Percentiles rank a stretch among this genome's conserved stretches.
phyloP scores from a whole-genome alignment of 1,140 invertebrate genomes.

The Drosophila tristis region DNA sequence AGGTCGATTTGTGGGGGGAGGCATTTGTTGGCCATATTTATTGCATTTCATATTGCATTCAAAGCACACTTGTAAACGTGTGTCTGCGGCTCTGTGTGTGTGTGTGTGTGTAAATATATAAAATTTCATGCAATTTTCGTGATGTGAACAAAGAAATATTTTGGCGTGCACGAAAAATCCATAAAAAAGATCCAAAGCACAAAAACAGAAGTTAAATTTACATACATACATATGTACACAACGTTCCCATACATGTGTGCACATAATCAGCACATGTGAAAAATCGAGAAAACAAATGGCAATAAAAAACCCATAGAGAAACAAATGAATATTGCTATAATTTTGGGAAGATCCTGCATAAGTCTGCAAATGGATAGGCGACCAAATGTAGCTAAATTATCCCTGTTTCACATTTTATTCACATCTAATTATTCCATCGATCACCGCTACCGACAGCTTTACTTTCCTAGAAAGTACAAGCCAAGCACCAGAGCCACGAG shows the following conservation, averaged over 20 bases:
- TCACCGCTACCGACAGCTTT: too few species aligned
- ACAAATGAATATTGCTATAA: constrained; percentile 30
- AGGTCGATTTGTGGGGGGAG: too few species aligned
- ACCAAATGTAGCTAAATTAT: background rate
- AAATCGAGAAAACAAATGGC: background rate
- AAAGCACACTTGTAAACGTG: constrained; percentile 23
- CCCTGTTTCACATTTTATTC: too few species aligned
- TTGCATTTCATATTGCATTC: constrained; percentile 50
- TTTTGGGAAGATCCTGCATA: constrained; percentile 1
- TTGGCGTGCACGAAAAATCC: constrained; percentile 68
- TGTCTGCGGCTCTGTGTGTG: background rate
- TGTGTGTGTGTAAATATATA: constrained; percentile 19
- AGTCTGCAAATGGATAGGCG: too few species aligned
- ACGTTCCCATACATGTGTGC: background rate
- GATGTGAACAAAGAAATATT: constrained; percentile 74
- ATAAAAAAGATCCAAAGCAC: constrained; percentile 50
- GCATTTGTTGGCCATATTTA: constrained; percentile 43
- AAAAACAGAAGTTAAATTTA: constrained; percentile 29
- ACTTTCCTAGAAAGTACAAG: background rate
- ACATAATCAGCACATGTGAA: constrained; percentile 6
- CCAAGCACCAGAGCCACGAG: background rate
- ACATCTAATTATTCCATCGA: too few species aligned
- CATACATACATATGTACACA: background rate
- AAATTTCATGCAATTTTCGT: constrained; percentile 70
- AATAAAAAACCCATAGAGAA: constrained; percentile 7